These are phyloP conservation scores for Phlogophora meticulosa DNA, from an alignment of 2,888 invertebrate species.

Conservation along the genomic window DNA sequence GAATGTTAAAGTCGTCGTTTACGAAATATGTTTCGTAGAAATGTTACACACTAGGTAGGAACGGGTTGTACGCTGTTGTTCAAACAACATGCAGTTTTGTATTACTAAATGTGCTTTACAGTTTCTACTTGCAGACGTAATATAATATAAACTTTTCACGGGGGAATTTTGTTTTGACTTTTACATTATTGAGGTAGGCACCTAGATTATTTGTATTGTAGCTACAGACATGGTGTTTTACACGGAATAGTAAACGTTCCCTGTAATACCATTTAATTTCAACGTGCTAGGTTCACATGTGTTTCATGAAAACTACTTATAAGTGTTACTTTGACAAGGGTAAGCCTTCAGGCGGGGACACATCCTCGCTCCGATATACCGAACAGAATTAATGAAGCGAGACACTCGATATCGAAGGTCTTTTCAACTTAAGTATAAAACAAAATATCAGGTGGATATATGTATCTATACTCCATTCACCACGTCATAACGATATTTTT, in stretches of 20 bases:
- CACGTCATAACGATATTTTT: too few species aligned
- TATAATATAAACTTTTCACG: background rate
- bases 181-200: too few species aligned
- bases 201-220: too few species aligned
- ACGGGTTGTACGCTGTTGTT: background rate
- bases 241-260: background rate
- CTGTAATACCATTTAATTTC: constrained; percentile 10
- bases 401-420: constrained; percentile 53
- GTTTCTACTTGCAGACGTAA: background rate
- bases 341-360: constrained; percentile 60
- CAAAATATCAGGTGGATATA: constrained; percentile 19
- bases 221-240: too few species aligned
- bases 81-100: background rate
- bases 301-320: constrained; percentile 45
- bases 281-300: constrained; percentile 19
- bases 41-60: background rate
- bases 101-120: background rate
- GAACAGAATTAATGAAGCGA: constrained; percentile 70
- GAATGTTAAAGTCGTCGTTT: background rate
- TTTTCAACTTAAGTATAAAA: constrained; percentile 43
- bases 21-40: background rate
- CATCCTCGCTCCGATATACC: constrained; percentile 58
- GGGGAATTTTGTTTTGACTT: too few species aligned
- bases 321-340: constrained; percentile 71
- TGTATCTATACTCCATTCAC: too few species aligned